Conservation (phyloP, 2,888 invertebrate species). For the Crematogaster levior region DNA sequence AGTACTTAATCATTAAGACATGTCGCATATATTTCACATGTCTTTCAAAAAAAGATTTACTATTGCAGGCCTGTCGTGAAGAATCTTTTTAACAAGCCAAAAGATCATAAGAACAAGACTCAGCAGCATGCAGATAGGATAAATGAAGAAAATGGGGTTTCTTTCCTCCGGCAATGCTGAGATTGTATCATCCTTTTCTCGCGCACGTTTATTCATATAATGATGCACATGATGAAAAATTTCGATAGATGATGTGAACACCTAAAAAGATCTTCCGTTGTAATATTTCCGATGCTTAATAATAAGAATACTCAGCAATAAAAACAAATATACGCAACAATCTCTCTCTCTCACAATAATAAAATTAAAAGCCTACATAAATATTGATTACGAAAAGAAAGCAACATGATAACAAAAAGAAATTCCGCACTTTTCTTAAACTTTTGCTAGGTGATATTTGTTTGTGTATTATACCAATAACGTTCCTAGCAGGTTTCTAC, state of each 20-base stretch:
- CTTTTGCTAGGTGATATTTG: not conserved
- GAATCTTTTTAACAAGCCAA: conserved; percentile 65
- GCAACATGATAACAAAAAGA: not conserved
- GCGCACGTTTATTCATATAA: conserved; percentile 61
- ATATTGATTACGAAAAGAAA: not conserved
- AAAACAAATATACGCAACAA: not conserved
- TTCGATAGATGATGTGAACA: conserved; percentile 61
- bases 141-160: conserved; percentile 77
- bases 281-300: not conserved
- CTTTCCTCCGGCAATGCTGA: conserved; percentile 79
- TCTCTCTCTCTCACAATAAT: not conserved
- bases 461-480: not conserved
- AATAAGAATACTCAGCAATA: not conserved
- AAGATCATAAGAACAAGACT: conserved; percentile 69
- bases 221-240: conserved; percentile 80
- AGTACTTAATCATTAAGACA: not conserved
- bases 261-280: conserved; percentile 37
- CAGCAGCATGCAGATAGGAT: conserved; percentile 76
- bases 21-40: not conserved
- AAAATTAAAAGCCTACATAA: not conserved
- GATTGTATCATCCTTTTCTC: conserved; percentile 62
- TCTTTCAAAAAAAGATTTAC: conserved; percentile 62
- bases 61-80: conserved; percentile 54
- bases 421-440: no score
- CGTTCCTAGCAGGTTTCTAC: conserved; percentile 18